phyloP scores from a whole-genome alignment of 2,888 invertebrate species.

The Anaspis maculata region DNA sequence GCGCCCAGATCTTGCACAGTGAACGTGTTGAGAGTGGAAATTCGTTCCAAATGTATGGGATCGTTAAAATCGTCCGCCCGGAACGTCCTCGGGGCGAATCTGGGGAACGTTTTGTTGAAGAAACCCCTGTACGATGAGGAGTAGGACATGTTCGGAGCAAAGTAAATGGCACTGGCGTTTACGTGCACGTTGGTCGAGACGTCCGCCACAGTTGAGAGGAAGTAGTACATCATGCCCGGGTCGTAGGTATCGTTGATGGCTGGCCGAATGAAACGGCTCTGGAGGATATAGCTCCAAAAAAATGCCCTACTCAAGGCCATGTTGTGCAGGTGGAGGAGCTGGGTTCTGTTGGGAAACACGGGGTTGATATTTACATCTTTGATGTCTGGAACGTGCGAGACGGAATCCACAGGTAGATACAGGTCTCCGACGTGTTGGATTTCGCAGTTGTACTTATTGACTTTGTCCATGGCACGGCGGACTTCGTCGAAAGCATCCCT shows the following conservation, averaged over 20 bases:
- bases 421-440: conserved; percentile 79
- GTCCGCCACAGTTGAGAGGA: conserved; percentile 89
- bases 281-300: conserved; percentile 91
- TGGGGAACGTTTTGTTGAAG: conserved; percentile 89
- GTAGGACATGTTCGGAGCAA: conserved; percentile 88
- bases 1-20: conserved; percentile 80
- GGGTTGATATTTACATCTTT: conserved; percentile 92
- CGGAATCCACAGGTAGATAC: conserved; percentile 72
- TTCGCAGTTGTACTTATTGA: conserved; percentile 80
- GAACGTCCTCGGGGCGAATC: conserved; percentile 87
- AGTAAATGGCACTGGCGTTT: conserved; percentile 89
- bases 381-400: conserved; percentile 88
- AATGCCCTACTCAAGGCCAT: conserved; percentile 94
- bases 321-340: conserved; percentile 87
- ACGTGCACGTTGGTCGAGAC: conserved; percentile 87
- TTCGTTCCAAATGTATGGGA: conserved; percentile 88
- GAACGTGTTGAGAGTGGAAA: conserved; percentile 91
- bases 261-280: conserved; percentile 80
- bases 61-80: conserved; percentile 91
- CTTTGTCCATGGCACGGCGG: conserved; percentile 71
- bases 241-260: conserved; percentile 89
- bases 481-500: conserved; percentile 87
- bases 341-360: conserved; percentile 89
- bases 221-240: conserved; percentile 97
- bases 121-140: conserved; percentile 91